Evolutionary conservation across 92 coral and sea anemone genomes (phyloP).

Genomic region (Epizoanthus scotinus): DNA sequence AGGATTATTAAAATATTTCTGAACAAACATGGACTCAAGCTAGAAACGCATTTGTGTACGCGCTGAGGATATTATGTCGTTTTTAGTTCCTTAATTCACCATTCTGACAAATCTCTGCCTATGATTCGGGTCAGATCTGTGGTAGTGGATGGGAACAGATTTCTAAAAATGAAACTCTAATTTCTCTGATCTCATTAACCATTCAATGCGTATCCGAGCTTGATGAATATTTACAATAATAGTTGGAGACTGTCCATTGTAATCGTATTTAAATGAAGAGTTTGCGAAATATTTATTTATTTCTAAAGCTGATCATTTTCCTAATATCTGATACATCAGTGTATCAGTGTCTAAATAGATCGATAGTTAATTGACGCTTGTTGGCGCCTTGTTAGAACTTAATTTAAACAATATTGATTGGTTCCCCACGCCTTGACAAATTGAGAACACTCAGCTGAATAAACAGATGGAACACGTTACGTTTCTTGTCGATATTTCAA

Average conservation of each 20-base stretch:
- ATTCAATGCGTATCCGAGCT: constrained; percentile 12
- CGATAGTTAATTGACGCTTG: constrained; percentile 27
- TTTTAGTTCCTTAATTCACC: neutral
- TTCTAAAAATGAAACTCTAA: neutral
- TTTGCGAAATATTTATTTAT: constrained; percentile 8
- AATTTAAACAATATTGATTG: constrained; percentile 18
- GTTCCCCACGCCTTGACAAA: constrained; percentile 13
- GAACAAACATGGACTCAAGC: constrained; percentile 48
- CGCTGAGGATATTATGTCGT: neutral
- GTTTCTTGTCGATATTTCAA: neutral
- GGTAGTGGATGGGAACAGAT: neutral
- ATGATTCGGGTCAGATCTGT: neutral
- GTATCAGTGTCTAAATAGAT: constrained; percentile 16
- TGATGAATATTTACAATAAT: neutral
- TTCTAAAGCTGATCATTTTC: constrained; percentile 35
- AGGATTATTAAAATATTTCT: constrained; percentile 65
- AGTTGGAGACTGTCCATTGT: neutral
- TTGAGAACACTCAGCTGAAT: neutral
- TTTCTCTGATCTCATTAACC: constrained; percentile 1
- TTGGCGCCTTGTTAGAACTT: neutral
- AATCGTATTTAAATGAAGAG: constrained; percentile 10
- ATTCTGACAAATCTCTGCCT: constrained; percentile 1
- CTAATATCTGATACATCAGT: constrained; percentile 8
- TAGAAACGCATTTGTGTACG: constrained; percentile 11
- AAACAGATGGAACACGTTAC: neutral